Conservation (phyloP, 2,888 invertebrate species). For the Drosophila sordidula region DNA sequence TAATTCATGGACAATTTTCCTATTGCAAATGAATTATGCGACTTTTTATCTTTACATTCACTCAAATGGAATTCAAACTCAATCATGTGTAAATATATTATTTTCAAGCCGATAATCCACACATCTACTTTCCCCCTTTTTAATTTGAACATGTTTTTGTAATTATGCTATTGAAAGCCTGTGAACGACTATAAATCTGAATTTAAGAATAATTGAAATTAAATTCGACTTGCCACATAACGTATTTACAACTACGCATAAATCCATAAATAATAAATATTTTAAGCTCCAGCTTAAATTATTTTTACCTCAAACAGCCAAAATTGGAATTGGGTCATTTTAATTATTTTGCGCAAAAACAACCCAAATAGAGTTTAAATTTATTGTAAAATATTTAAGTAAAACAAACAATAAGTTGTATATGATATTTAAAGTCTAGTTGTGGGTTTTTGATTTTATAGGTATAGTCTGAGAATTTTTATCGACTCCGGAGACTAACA, state of each 20-base stretch:
- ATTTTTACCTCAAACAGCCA: neutral
- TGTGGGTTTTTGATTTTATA: no score
- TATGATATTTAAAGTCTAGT: no score
- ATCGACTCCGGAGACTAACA: no score
- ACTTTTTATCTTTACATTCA: constrained; percentile 24
- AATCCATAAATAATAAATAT: neutral
- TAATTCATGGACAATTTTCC: constrained; percentile 2
- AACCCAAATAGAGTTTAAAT: neutral
- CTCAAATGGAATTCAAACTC: constrained; percentile 21
- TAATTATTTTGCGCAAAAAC: no score
- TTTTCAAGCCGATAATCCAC: constrained; percentile 19
- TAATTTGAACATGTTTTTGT: constrained; percentile 1
- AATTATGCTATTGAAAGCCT: constrained; percentile 16
- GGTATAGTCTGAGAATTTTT: no score
- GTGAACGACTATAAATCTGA: constrained; percentile 2
- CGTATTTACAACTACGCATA: neutral
- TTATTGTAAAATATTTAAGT: neutral
- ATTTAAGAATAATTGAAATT: neutral
- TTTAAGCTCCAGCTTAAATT: neutral
- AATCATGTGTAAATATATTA: constrained; percentile 15
- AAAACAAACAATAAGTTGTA: no score
- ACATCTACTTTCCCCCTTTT: neutral
- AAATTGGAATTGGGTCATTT: neutral
- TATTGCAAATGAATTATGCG: neutral
- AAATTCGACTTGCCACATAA: neutral